Base-by-base conservation (phyloP, 1,140 invertebrate species). In the Macrobrachium rosenbergii region DNA sequence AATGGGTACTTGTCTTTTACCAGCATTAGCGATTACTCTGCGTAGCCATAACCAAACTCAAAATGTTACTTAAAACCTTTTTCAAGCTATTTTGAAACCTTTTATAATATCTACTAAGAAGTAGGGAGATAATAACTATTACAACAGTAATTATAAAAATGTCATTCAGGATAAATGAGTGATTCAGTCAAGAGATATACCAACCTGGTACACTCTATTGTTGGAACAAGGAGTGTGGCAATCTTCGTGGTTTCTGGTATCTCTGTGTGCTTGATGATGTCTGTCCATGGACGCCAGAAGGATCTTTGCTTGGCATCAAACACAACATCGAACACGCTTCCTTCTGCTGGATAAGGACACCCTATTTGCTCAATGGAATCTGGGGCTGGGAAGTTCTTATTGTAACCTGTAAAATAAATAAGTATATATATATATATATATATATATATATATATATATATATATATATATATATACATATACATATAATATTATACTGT, bases 191-290 rank as follows among this genome's bases (percentile, higher is more conserved):
- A 16, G 21, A 14, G 2, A 21, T 28, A n/a, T n/a, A 63, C 75
- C 82, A 37, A 97, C 92, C 97, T 97, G 60, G 96, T 94, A 0
- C 96, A 96, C 90, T 99, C 97, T 17, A 96, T 92, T 0, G 97
- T 98, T 0, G 97, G 96, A 72, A 98, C 94, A 78, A 97, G 93
- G 88, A 95, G 95, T 91, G 96, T 95, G 58, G 95, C 93, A 83
- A 97, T 94, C 90, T 94, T 94, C 14, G 94, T 93, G 69, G 93
- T 93, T 79, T 93, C 92, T 2, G 92, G 90, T 2, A 95, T 90
- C 90, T 93, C 93, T 72, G 93, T 92, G 58, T 91, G 91, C 91
- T 93, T 95, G 2, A 95, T 93, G 72, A 94, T 88, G 85, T 97
- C 96, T 0, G 93, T 93, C 93, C 94, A 96, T 78, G 93, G 93